A percentile compares a stretch with the other conserved stretches of the same genome.
Evolutionary conservation across 2,888 invertebrate genomes (phyloP).

Genomic region (Drosophila yooni): DNA sequence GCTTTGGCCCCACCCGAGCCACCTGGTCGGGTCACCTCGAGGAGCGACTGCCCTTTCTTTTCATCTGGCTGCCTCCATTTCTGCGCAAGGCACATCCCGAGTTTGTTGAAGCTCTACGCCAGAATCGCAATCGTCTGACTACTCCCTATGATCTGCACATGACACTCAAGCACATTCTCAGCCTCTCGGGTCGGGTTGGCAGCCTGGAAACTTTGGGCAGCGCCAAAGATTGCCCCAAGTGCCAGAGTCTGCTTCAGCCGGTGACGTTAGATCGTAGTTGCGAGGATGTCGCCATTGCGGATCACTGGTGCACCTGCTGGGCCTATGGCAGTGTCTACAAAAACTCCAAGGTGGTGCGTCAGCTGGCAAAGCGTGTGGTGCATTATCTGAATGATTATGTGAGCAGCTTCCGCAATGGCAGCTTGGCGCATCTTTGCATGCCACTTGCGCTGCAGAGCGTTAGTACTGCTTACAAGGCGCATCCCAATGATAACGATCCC

Average conservation of each 20-base stretch:
- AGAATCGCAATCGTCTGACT: conserved; percentile 89
- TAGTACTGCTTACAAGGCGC: conserved; percentile 86
- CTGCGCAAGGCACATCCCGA: conserved; percentile 87
- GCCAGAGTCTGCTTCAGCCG: conserved; percentile 88
- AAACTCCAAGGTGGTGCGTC: conserved; percentile 86
- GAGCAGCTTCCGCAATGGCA: conserved; percentile 76
- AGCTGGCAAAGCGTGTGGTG: conserved; percentile 85
- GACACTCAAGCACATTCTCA: conserved; percentile 88
- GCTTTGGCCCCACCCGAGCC: conserved; percentile 90
- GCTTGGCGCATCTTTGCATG: conserved; percentile 85
- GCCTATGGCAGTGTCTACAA: conserved; percentile 85
- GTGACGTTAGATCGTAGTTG: conserved; percentile 89
- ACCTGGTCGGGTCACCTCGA: conserved; percentile 91
- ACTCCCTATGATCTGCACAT: conserved; percentile 92
- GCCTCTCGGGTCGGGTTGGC: conserved; percentile 85
- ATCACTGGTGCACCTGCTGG: conserved; percentile 92
- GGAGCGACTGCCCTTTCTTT: conserved; percentile 91
- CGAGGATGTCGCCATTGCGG: conserved; percentile 88
- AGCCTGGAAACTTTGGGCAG: conserved; percentile 54
- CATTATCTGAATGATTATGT: conserved; percentile 82
- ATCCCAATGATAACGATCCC: conserved; percentile 39
- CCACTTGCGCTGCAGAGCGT: conserved; percentile 86
- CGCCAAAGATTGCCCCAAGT: conserved; percentile 87
- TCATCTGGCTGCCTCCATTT: conserved; percentile 88
- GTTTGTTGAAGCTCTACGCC: conserved; percentile 86